Base-by-base conservation (phyloP, 2,888 invertebrate species). In the Lypha dubia region DNA sequence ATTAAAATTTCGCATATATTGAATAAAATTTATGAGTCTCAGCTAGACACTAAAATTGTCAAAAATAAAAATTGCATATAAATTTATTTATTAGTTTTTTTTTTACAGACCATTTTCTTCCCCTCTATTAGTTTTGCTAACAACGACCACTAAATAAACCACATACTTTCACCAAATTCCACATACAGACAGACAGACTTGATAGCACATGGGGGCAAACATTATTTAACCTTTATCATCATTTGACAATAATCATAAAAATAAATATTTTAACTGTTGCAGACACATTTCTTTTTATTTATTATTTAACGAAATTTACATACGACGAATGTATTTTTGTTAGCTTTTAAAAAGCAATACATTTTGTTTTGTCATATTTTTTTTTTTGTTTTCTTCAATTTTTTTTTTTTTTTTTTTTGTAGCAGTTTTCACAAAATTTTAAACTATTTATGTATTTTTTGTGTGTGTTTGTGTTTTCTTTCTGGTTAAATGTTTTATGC, bases 201-300 rank as follows among this genome's bases (percentile, higher is more conserved):
- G 44, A 49, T 35, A 3, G 38, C 41, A 41, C 24, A 56, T n/a
- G n/a, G 38, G 41, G 17, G 20, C 44, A 70, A 13, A 56, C 8
- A 70, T 63, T 63, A 28, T 75, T 53, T 56, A 71, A 60, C 35
- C 67, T 77, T 84, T 80, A 84, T 84, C 80, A 80, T 84, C 80
- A 80, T 73, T 46, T 73, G 76, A 68, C 80, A 76, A 84, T 84
- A 71, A 84, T 80, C 80, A 80, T 84, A 80, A 84, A 80, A 80
- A 84, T 80, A 80, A 80, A 80, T 84, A 77, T 77, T 84, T 80
- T 68, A 83, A 80, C 76, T 80, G 76, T 84, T 80, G 84, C 84
- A 80, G 84, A 84, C 84, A 84, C 76, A 84, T 77, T 84, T 75
- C 75, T 70, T 75, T 79, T 83, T 63, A 63, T 63, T 63, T 53